Evolutionary conservation across 2,888 invertebrate species (phyloP), one percentile per base, ranked within the genome.

Genomic region (Lordiphosa fenestrarum): DNA sequence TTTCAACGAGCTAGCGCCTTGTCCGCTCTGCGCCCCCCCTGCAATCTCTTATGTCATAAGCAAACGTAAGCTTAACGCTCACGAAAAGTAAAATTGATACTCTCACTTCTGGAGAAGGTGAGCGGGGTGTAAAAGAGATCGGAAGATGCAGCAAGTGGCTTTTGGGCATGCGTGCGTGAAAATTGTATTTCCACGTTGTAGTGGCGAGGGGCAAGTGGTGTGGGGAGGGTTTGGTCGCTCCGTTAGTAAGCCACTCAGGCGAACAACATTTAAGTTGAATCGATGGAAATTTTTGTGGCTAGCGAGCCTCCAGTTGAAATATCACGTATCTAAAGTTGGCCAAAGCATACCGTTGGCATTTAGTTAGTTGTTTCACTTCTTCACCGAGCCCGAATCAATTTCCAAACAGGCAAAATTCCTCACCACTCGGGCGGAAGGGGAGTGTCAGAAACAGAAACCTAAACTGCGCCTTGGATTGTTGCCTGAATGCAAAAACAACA

Each of bases 81-180:
- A 30, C 30, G 30, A 30, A 84, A 84, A 78, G 78, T 74, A 78
- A 78, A 84, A 82, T 63, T 44, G 52, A 64, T 72, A 80, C 84
- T 80, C 83, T 80, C 78, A 77, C 82, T 78, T 65, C 47, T 60
- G 36, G 41, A 51, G 15, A 35, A 41, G 36, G 42, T 33, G 40
- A 35, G 39, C 42, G n/a, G 37, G 36, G 37, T 19, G 47, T 33
- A 23, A 38, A 19, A 25, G 15, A 30, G 44, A 42, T 37, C 35
- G 13, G 41, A 49, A 40, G 36, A 51, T 30, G 41, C 23, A 10
- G n/a, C 65, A 54, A 73, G 73, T 58, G 49, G 62, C 44, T 51
- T 39, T 48, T 13, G 55, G 49, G 65, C 80, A 84, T 75, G 84
- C 80, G 83, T 78, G 80, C 81, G 73, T 85, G 81, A 83, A 84